Base-by-base conservation (phyloP, 2,113 vertebrate genomes). In the Poeciliopsis turrubarensis region DNA sequence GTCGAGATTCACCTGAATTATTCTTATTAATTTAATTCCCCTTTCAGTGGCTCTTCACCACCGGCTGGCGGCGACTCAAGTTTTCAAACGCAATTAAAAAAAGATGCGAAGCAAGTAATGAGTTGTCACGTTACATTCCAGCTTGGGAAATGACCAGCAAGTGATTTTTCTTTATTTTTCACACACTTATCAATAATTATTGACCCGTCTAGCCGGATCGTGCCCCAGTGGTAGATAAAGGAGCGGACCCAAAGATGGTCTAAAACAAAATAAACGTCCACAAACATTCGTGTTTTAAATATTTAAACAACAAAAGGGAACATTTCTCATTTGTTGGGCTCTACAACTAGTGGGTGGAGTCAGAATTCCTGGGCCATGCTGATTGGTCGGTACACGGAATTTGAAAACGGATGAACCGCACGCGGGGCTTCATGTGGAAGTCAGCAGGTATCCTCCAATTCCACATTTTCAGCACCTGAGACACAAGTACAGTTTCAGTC, bases 391-490 rank as follows among this genome's bases (percentile, higher is more conserved):
- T 92, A 85, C 95, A 95, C 82, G 94, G 92, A 79, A 95, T 93
- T 70, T 86, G 81, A 84, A 94, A 94, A 70, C 93, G 93, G 72
- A 94, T 85, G 79, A 95, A 92, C 74, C 73, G 86, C 82, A 95
- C 92, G 34, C 70, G 88, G 0, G 94, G 94, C 80, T 94, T 94
- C 54, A 93, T 93, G 82, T 95, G 93, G 62, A 94, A 93, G 74
- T 95, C 95, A 95, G 93, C 95, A 95, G 95, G 94, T 93, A 94
- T 95, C 95, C 92, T 95, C 95, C 94, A 95, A 91, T 94, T 95
- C 95, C 93, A 94, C 92, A 93, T 95, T 94, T 93, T 95, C 91
- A 94, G 94, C 85, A 95, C 92, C 94, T 95, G 83, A 47, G 68
- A 67, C 1, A 70, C 19, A 62, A 67, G 63, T 12, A 9, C 32